These are phyloP conservation scores for Frankliniella intonsa DNA, from an alignment of 2,888 invertebrate species.

Conservation along the genomic window DNA sequence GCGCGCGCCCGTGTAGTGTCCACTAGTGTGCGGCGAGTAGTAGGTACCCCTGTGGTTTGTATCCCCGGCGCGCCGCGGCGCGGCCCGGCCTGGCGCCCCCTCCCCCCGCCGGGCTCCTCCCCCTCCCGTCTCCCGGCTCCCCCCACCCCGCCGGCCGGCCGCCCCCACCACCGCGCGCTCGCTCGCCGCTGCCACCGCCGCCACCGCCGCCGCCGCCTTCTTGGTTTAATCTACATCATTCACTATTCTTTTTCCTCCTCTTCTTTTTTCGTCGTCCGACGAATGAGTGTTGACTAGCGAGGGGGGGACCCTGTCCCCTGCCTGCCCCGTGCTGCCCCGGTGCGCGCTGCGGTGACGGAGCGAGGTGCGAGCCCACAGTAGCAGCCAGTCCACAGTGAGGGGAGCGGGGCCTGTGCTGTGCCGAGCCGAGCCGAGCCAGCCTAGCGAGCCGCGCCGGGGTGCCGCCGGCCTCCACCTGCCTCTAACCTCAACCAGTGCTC, in stretches of 20 bases:
- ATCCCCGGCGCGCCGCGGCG: background rate
- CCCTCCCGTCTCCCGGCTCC: background rate
- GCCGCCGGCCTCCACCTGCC: background rate
- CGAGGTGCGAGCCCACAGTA: background rate
- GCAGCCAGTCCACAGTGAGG: constrained; percentile 4
- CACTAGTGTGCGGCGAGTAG: background rate
- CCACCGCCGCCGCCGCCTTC: constrained; percentile 12
- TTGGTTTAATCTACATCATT: constrained; percentile 27
- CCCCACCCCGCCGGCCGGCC: background rate
- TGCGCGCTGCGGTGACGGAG: background rate
- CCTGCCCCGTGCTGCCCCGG: background rate
- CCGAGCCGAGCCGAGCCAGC: background rate
- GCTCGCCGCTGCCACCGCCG: background rate
- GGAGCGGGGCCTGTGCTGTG: constrained; percentile 1
- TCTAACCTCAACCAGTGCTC: background rate
- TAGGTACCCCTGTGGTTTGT: background rate
- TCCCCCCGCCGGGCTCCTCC: background rate
- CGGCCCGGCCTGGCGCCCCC: background rate
- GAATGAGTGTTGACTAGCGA: constrained; percentile 26
- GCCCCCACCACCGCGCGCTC: background rate
- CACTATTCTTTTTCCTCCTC: constrained; percentile 21
- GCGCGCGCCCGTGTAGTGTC: background rate
- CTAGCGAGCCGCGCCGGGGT: background rate
- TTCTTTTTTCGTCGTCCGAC: constrained; percentile 8
- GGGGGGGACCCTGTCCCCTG: background rate